Base-by-base conservation (phyloP, 1,140 invertebrate genomes). In the Bombus picipes region DNA sequence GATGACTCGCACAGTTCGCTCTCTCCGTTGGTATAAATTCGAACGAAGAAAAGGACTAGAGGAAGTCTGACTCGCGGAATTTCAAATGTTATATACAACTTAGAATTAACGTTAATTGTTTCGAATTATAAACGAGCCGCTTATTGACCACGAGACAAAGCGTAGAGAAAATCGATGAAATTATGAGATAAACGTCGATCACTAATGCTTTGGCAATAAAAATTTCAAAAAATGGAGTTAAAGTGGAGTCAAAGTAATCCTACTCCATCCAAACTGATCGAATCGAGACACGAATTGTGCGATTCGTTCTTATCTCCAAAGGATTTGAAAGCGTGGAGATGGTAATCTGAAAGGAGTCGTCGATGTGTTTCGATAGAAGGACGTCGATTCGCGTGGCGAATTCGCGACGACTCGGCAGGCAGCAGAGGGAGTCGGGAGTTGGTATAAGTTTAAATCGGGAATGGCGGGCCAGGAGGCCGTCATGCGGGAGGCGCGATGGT, bases 401-500 rank as follows among this genome's bases (percentile, higher is more conserved):
- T 90, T 82, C 85, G 83, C 87, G 85, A 77, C 66, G 83, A 37
- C 65, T 37, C 32, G 57, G 75, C 66, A 86, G 62, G 65, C 83
- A 34, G 57, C 71, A 81, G 76, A 57, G 79, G 81, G 81, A 81
- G 72, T 68, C 82, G 80, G 77, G 76, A 83, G 78, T 91, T 78
- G 86, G 90, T 88, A 83, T 77, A 87, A 85, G 93, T 94, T 95
- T 95, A 95, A 94, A 94, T 94, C 90, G 92, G 94, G 94, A 94
- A 88, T 93, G 91, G 90, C 92, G 93, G 92, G 87, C 93, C 92
- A 91, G 94, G 94, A 94, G 94, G 91, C 92, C 93, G 94, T 91
- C 89, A 93, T 93, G 94, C 94, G 94, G 94, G 94, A 94, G 94
- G 93, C 93, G 86, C 91, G 92, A 94, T 92, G 92, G 88, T 95